Conservation (phyloP, 2,888 invertebrate species). For the Rambutsinella grinnellia region DNA sequence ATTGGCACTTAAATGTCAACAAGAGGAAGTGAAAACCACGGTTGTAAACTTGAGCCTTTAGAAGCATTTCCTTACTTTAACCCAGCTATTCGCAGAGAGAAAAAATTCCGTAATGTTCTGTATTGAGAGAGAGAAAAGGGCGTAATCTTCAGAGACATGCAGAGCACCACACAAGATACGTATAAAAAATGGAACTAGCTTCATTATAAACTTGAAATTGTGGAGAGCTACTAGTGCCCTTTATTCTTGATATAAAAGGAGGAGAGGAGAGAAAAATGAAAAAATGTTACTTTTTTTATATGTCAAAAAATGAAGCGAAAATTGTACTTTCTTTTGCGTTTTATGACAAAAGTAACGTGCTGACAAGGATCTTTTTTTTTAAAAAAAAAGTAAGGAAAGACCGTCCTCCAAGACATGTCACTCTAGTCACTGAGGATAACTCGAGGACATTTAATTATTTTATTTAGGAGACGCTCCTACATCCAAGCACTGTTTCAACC, state of each 20-base stretch:
- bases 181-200: background rate
- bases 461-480: background rate
- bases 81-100: background rate
- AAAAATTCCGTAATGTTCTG: background rate
- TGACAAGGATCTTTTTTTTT: conserved; percentile 24
- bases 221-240: background rate
- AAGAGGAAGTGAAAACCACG: conserved; percentile 51
- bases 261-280: background rate
- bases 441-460: background rate
- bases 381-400: conserved; percentile 15
- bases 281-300: no score
- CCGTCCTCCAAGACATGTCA: background rate
- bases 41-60: conserved; percentile 48
- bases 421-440: background rate
- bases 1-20: conserved; percentile 56
- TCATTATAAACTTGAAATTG: background rate
- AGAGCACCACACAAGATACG: background rate
- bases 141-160: conserved; percentile 4
- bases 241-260: background rate
- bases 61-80: background rate
- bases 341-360: conserved; percentile 36
- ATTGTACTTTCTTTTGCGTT: conserved; percentile 6
- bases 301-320: background rate
- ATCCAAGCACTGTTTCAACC: background rate
- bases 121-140: background rate